Base-by-base conservation (phyloP, 2,888 invertebrate genomes). In the Drosophila mimetica region DNA sequence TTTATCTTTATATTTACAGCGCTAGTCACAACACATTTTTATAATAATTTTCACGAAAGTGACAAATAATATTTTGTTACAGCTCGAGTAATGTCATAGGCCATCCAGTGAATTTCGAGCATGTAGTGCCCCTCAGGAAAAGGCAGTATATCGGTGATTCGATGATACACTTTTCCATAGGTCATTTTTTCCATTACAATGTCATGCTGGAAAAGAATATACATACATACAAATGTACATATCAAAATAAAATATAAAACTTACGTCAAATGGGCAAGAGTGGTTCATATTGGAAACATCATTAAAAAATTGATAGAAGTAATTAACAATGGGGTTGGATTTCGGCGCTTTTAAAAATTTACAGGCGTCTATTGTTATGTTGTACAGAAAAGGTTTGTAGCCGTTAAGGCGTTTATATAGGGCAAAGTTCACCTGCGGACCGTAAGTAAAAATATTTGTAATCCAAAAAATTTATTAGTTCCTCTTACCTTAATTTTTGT, bases 321-420 rank as follows among this genome's bases (percentile, higher is more conserved):
- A 63, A 4, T 11, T 22, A 0, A 14, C 36, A 11, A 63, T 30
- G 2, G 28, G 42, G 13, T 63, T 64, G 1, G 30, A 25, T 4
- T 6, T 50, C 0, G 28, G 9, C 6, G 14, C 42, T 0, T 2
- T 16, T 0, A 66, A 1, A 1, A 37, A 48, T 14, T 54, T 54
- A 8, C 66, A 66, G 4, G 4, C 54, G 4, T 66, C 66, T 0
- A 66, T 0, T 0, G 48, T 66, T 0, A 50, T 0, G n/a, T 66
- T 54, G 30, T 66, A 66, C 0, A 66, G 42, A 14, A 66, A 66
- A 0, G 66, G 65, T 20, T 39, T 53, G 13, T 50, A 44, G 0
- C 66, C 66, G 37, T 28, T 66, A 0, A 37, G 2, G 0, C 66
- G 32, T 48, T 66, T 36, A 0, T 36, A 54, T 1, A 66, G 0